phyloP scores from a whole-genome alignment of 37 sponge, comb jelly and placozoan species.

The Petrosia ficiformis region DNA sequence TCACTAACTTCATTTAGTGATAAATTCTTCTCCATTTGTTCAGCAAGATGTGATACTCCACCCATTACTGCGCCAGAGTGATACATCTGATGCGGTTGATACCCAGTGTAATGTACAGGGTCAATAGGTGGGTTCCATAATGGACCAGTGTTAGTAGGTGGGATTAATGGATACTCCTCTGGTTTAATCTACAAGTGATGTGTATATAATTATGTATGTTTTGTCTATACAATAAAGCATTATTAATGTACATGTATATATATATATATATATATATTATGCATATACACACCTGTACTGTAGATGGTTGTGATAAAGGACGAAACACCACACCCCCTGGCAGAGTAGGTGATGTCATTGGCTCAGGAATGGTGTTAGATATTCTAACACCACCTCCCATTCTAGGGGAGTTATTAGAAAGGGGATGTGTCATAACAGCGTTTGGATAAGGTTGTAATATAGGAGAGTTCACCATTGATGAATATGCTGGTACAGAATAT shows the following conservation, averaged over 20 bases:
- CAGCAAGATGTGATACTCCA: slow-evolving; percentile 13
- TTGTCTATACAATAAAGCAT: too few species aligned
- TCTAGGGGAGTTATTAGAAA: not conserved
- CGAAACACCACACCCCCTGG: slow-evolving; percentile 42
- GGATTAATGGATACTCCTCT: not conserved
- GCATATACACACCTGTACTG: slow-evolving; percentile 26
- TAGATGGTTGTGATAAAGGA: slow-evolving; percentile 56
- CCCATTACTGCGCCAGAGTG: not conserved
- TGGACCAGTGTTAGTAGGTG: not conserved
- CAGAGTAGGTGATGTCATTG: slow-evolving; percentile 27
- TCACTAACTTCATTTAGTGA: not conserved
- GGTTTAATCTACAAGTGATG: not conserved
- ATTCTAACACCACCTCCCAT: not conserved
- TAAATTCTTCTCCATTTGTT: slow-evolving; percentile 24
- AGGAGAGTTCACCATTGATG: not conserved
- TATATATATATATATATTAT: too few species aligned
- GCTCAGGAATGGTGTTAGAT: slow-evolving; percentile 17
- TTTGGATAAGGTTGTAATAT: not conserved
- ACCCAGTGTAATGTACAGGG: not conserved
- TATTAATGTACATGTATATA: too few species aligned
- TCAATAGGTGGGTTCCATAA: not conserved
- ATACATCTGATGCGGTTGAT: not conserved
- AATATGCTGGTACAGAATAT: not conserved
- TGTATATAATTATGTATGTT: not conserved
- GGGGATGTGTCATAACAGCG: not conserved